Evolutionary conservation across 2,113 vertebrate species (phyloP).

Genomic region (Canis aureus): DNA sequence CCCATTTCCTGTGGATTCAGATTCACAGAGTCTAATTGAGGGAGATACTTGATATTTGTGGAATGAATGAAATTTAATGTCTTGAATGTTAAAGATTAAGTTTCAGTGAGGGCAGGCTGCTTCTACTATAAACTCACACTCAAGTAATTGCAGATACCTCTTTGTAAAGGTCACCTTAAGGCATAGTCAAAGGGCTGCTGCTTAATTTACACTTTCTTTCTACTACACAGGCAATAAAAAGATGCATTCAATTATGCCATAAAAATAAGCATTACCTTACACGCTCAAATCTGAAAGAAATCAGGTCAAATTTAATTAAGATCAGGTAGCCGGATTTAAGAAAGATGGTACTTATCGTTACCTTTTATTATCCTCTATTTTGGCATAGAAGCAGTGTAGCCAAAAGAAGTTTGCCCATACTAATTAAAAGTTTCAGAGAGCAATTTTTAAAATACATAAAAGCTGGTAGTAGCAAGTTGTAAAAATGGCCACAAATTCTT

Average conservation of each 20-base stretch:
- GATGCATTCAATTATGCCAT: neutral
- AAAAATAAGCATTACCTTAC: neutral
- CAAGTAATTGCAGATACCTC: neutral
- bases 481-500: neutral
- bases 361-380: slow-evolving; percentile 23
- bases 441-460: slow-evolving; percentile 17
- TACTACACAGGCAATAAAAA: neutral
- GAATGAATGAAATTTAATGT: neutral
- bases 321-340: neutral
- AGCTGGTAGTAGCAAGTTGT: neutral
- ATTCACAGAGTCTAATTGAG: neutral
- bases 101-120: neutral
- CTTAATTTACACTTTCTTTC: neutral
- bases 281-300: neutral
- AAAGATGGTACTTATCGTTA: neutral
- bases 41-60: neutral
- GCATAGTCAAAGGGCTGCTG: neutral
- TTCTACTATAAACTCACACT: neutral
- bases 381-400: slow-evolving; percentile 1
- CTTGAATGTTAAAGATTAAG: neutral
- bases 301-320: neutral
- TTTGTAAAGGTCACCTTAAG: slow-evolving; percentile 12
- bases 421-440: slow-evolving; percentile 12
- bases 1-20: neutral
- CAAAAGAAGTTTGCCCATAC: neutral